A percentile compares a stretch with the other conserved stretches of the same genome.
Evolutionary conservation across 2,797 vertebrate species (phyloP).

Genomic region (Tapirus indicus): DNA sequence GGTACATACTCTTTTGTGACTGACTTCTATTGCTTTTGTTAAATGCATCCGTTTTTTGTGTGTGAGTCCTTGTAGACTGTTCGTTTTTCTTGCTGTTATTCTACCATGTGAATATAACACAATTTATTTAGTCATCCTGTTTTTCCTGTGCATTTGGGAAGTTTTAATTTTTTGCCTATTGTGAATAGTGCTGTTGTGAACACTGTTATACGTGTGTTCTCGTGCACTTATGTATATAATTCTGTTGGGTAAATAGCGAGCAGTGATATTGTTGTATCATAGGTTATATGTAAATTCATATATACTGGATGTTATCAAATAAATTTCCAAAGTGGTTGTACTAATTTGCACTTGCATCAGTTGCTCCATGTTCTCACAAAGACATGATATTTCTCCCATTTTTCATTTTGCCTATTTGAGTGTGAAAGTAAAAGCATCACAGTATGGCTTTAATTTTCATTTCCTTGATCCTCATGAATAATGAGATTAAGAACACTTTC

Average conservation of each 20-base stretch:
- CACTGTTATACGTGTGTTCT: neutral
- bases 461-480: neutral
- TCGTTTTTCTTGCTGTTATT: constrained; percentile 17
- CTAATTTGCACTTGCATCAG: neutral
- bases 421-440: neutral
- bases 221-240: neutral
- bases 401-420: neutral
- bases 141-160: neutral
- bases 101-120: neutral
- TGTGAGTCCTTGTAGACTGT: neutral
- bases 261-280: neutral
- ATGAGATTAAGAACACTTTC: neutral
- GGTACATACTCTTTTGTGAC: neutral
- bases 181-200: neutral
- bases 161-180: neutral
- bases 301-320: neutral
- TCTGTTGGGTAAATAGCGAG: neutral
- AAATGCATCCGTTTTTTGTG: neutral
- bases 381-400: neutral
- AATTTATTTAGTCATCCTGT: neutral
- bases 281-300: neutral
- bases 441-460: neutral
- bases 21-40: neutral
- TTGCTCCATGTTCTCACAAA: neutral
- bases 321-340: neutral